Evolutionary conservation across 2,113 vertebrate species (phyloP).

Genomic region (Cettia cetti): DNA sequence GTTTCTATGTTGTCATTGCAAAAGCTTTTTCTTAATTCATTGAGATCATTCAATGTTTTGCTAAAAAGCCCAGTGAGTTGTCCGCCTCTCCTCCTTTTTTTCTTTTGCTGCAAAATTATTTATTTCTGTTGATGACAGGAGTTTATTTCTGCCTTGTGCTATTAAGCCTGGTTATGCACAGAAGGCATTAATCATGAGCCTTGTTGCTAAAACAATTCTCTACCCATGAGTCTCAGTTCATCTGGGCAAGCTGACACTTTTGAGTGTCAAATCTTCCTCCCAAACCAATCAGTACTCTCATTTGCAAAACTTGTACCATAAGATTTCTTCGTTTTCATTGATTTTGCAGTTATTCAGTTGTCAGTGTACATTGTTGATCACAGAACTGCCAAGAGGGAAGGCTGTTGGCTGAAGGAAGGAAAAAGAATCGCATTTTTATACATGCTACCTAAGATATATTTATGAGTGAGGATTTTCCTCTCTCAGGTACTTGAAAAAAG

Average conservation of each 20-base stretch:
- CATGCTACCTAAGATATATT: neutral
- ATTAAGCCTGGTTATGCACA: neutral
- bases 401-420: neutral
- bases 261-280: neutral
- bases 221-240: neutral
- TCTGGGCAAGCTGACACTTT: neutral
- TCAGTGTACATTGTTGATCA: neutral
- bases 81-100: accelerated
- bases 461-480: neutral
- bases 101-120: neutral
- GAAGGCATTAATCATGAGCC: neutral
- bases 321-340: neutral
- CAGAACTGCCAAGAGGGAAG: neutral
- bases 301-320: neutral
- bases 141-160: neutral
- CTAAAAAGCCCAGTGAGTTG: neutral
- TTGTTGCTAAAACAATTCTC: neutral
- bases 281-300: neutral
- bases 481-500: neutral
- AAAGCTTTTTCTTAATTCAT: neutral
- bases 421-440: constrained; percentile 1
- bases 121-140: neutral
- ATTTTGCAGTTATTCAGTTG: neutral
- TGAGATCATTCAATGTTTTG: neutral
- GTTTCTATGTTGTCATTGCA: neutral